Base-by-base conservation (phyloP, 2,888 invertebrate species). In the Melanostoma scalare region DNA sequence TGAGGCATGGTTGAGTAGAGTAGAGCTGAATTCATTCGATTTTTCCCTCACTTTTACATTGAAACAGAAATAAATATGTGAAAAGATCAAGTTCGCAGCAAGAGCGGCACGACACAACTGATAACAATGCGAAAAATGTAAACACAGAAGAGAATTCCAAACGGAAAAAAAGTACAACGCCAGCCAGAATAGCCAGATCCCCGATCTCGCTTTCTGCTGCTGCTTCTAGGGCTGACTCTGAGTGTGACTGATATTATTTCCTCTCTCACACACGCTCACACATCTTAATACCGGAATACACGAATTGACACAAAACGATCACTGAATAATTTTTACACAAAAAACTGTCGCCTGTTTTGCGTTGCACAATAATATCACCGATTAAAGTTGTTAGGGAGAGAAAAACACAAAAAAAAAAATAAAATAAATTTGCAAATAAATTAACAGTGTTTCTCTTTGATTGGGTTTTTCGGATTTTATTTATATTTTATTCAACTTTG, bases 71-170 rank as follows among this genome's bases (percentile, higher is more conserved):
- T 30, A 52, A 31, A 40, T 31, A 52, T 9, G 46, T 52, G 36
- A 61, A 78, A 78, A 82, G 73, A 74, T 78, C 73, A 78, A 82
- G 78, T 82, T 82, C 67, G 82, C 1, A 20, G 42, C 61, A 56
- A 48, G 42, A 40, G 56, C 9, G 9, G 9, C 35, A 20, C 20
- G 3, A 35, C 42, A 60, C 8, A 55, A 73, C 81, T 77, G 81
- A 80, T 80, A 80, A 80, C 44, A 56, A 69, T 50, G 33, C 67
- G 52, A 69, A 63, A 74, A 75, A 74, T 69, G 74, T 80, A 80
- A 80, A 80, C 79, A 77, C 56, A 63, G 53, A 74, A 63, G 55
- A 48, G 46, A 69, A 60, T 56, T 69, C 33, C 30, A 76, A 68
- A 40, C 20, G 20, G 30, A 31, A 44, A 69, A 48, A 65, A 44